Conservation (phyloP, 2,113 vertebrate species). For the Antechinus flavipes region DNA sequence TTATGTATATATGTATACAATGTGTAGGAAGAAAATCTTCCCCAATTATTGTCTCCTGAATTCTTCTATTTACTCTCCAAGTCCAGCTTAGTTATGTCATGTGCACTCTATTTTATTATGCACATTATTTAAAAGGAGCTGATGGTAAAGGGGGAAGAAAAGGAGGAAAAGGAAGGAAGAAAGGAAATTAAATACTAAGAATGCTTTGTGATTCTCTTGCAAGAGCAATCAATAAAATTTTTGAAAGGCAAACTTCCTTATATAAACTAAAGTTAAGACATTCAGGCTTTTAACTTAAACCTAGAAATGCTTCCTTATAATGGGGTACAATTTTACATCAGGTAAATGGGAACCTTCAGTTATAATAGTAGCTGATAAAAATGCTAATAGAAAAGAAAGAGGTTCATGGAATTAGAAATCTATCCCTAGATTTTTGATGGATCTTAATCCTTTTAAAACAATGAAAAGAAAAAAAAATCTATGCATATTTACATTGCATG, state of each 20-base stretch:
- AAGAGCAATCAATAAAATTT: neutral
- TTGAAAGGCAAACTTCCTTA: neutral
- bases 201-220: neutral
- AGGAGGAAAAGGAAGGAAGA: neutral
- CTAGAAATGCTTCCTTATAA: neutral
- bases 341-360: neutral
- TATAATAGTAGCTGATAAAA: neutral
- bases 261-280: neutral
- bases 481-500: neutral
- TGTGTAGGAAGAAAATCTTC: no score
- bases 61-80: neutral
- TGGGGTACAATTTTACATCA: neutral
- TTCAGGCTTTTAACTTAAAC: neutral
- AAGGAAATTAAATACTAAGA: neutral
- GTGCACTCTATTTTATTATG: accelerated
- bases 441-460: neutral
- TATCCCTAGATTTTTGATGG: neutral
- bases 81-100: accelerated
- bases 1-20: neutral
- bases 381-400: neutral
- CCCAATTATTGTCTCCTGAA: neutral
- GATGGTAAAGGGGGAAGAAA: neutral
- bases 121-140: neutral
- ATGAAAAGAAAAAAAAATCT: neutral
- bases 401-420: neutral